Evolutionary conservation across 1,140 invertebrate genomes (phyloP), one percentile per base, ranked within the genome.

Genomic region (Pissodes strobi): DNA sequence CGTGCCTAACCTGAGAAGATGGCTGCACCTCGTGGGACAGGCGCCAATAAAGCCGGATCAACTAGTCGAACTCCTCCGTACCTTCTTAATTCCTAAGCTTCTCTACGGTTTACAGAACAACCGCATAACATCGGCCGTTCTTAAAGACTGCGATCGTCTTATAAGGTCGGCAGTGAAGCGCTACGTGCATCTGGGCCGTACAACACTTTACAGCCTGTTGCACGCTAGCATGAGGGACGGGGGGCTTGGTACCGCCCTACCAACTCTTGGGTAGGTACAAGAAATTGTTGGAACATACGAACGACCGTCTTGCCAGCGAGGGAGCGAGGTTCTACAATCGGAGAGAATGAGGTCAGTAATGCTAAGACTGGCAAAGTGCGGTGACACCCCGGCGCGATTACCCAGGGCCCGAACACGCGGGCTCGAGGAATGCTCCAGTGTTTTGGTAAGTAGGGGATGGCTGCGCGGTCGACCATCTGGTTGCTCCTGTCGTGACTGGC

Each of bases 261-360:
- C 12, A 13, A 4, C n/a, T 39, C 4, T n/a, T 39, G 19, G 37
- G 41, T 38, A 58, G 55, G 39, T 45, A 87, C 88, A 85, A 87
- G 87, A 85, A 85, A 83, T 82, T 89, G 88, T 89, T 85, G 86
- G 84, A 85, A 87, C 86, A 89, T 87, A 88, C 88, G 85, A 86
- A 41, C 85, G 86, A 85, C 87, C n/a, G n/a, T n/a, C n/a, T n/a
- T n/a, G n/a, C 86, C 87, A 88, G 87, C 80, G n/a, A n/a, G 86
- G 87, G 87, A 85, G 85, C 87, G 85, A 85, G 85, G 87, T 39
- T 3, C 38, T 39, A 3, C 38, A 39, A n/a, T 6, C 4, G 15
- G 38, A 39, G 4, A n/a, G 38, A 39, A 39, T 39, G 12, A n/a
- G n/a, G n/a, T n/a, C n/a, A n/a, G n/a, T n/a, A n/a, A n/a, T n/a